phyloP scores from a whole-genome alignment of 2,888 invertebrate genomes.

The Hemicrepidius hirtus region DNA sequence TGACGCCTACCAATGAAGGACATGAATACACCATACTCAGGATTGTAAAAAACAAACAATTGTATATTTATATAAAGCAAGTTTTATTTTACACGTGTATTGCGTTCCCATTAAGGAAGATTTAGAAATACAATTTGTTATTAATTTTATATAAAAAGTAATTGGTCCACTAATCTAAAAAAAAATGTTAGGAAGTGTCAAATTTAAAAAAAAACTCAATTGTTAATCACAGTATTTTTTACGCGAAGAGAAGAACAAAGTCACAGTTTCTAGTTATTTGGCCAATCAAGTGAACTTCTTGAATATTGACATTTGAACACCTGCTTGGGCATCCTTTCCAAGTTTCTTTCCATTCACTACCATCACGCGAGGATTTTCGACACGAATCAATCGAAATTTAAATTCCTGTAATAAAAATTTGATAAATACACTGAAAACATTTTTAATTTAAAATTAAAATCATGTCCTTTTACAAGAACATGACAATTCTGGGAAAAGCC shows the following conservation, averaged over 20 bases:
- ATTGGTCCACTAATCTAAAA: conserved; percentile 57
- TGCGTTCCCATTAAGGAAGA: conserved; percentile 34
- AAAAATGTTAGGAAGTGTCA: conserved; percentile 41
- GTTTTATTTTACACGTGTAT: conserved; percentile 45
- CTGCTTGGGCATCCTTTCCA: conserved; percentile 79
- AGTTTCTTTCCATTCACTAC: conserved; percentile 86
- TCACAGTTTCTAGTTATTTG: conserved; percentile 4
- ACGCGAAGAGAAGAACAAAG: conserved; percentile 1
- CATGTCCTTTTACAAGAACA: too few species aligned
- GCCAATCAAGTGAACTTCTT: conserved; percentile 75
- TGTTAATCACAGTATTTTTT: conserved; percentile 42
- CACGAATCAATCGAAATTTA: conserved; percentile 83
- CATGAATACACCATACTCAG: conserved; percentile 46
- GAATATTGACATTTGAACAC: conserved; percentile 79
- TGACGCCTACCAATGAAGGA: conserved; percentile 47
- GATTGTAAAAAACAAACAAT: conserved; percentile 39
- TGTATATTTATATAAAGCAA: conserved; percentile 42
- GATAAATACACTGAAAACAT: not conserved
- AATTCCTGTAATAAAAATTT: conserved; percentile 77
- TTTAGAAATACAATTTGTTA: conserved; percentile 46
- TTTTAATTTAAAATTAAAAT: not conserved
- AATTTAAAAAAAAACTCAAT: conserved; percentile 8
- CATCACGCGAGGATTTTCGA: conserved; percentile 84
- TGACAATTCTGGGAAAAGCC: conserved; percentile 1
- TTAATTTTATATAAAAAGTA: conserved; percentile 30